Conservation (phyloP, 2,797 vertebrate species). For the Furcifer pardalis region DNA sequence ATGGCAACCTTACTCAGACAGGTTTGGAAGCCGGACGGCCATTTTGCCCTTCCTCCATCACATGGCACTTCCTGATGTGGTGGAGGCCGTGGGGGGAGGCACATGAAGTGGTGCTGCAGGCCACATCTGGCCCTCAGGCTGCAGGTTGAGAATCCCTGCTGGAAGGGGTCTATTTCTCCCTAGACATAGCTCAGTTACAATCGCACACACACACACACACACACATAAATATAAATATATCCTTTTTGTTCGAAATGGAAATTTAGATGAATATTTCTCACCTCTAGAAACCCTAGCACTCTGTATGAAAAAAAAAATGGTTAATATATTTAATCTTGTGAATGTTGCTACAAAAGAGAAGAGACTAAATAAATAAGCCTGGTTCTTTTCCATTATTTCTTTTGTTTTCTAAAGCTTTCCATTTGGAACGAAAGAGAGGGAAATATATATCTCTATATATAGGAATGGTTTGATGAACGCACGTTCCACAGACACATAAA, state of each 20-base stretch:
- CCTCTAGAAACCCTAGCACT: constrained; percentile 83
- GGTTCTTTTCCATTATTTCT: constrained; percentile 30
- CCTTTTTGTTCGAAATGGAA: constrained; percentile 66
- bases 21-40: too few relatives aligned
- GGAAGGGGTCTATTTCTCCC: constrained; percentile 7
- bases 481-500: constrained; percentile 41
- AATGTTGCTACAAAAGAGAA: constrained; percentile 80
- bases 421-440: constrained; percentile 58
- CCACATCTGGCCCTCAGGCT: too few relatives aligned
- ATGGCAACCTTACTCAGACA: too few relatives aligned
- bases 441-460: too few relatives aligned
- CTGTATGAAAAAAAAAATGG: constrained; percentile 78
- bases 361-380: constrained; percentile 55
- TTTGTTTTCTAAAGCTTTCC: constrained; percentile 53
- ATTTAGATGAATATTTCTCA: constrained; percentile 64
- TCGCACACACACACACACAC: constrained; percentile 78
- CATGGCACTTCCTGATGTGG: too few relatives aligned
- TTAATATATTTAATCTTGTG: constrained; percentile 77
- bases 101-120: too few relatives aligned
- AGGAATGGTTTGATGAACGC: constrained; percentile 39
- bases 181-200: neutral
- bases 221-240: constrained; percentile 78
- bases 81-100: too few relatives aligned
- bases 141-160: too few relatives aligned
- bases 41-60: too few relatives aligned